Percentiles rank a stretch among this genome's conserved stretches.
These are phyloP conservation scores for Cheilosia soror DNA, from an alignment of 2,888 invertebrate genomes.

Conservation along the genomic window DNA sequence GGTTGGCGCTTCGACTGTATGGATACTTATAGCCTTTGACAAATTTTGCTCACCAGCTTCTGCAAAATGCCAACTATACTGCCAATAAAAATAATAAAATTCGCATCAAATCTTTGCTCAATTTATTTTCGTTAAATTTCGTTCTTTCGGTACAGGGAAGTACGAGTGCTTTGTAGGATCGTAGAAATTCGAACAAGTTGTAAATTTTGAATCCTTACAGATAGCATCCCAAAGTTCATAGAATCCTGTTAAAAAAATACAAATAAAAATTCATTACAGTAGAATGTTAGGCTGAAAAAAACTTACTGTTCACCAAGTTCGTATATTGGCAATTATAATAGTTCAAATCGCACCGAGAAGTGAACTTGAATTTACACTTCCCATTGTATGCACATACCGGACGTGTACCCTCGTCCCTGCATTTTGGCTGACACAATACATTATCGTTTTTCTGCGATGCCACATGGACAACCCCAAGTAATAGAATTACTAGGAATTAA, in stretches of 20 bases:
- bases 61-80: too few relatives aligned
- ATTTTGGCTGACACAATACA: constrained; percentile 10
- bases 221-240: neutral
- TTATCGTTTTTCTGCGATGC: neutral
- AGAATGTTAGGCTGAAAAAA: neutral
- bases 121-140: neutral
- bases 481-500: neutral
- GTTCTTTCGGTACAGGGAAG: neutral
- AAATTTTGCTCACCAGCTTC: too few relatives aligned
- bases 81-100: too few relatives aligned
- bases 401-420: constrained; percentile 1
- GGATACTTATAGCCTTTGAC: too few relatives aligned
- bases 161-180: constrained; percentile 3
- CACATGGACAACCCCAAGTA: neutral
- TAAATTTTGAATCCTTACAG: neutral
- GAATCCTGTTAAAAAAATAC: neutral
- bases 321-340: constrained; percentile 56
- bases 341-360: constrained; percentile 31
- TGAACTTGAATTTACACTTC: constrained; percentile 41
- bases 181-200: constrained; percentile 2
- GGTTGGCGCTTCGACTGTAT: too few relatives aligned
- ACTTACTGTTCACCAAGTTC: constrained; percentile 18
- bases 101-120: too few relatives aligned
- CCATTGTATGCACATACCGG: constrained; percentile 37
- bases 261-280: neutral